Conservation (phyloP, 2,888 invertebrate genomes). For the Cinara cedri region DNA sequence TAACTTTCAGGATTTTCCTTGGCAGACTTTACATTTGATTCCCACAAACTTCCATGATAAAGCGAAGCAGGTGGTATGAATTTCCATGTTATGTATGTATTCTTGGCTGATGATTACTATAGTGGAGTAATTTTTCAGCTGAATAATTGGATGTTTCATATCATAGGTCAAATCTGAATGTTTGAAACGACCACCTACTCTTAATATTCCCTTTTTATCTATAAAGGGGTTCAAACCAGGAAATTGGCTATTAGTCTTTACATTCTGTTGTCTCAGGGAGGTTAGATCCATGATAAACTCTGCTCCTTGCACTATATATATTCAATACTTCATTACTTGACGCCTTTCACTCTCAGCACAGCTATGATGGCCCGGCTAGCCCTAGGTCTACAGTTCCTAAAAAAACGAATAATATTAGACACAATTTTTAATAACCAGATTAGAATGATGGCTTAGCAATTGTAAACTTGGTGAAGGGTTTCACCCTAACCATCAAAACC, state of each 20-base stretch:
- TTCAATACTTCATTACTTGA: not conserved
- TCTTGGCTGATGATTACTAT: not conserved
- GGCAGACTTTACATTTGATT: constrained; percentile 59
- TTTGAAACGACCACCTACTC: constrained; percentile 53
- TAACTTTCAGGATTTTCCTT: constrained; percentile 59
- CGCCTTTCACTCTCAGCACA: not conserved
- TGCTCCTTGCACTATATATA: not conserved
- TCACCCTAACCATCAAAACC: too few relatives aligned
- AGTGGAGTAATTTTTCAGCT: constrained; percentile 21
- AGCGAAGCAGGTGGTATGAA: constrained; percentile 59
- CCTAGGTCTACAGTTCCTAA: not conserved
- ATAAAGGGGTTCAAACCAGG: constrained; percentile 27
- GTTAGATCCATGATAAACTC: not conserved
- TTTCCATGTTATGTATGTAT: constrained; percentile 42
- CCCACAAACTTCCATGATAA: constrained; percentile 60
- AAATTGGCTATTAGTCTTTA: not conserved
- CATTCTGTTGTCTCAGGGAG: not conserved
- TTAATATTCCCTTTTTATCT: constrained; percentile 14
- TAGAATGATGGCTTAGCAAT: not conserved
- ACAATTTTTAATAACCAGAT: constrained; percentile 3
- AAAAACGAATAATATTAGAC: not conserved
- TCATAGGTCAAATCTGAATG: constrained; percentile 21
- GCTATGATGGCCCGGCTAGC: not conserved
- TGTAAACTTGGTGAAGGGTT: not conserved
- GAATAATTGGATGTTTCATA: constrained; percentile 52